Conservation (phyloP, 2,797 vertebrate species). For the Thalassophryne amazonica region DNA sequence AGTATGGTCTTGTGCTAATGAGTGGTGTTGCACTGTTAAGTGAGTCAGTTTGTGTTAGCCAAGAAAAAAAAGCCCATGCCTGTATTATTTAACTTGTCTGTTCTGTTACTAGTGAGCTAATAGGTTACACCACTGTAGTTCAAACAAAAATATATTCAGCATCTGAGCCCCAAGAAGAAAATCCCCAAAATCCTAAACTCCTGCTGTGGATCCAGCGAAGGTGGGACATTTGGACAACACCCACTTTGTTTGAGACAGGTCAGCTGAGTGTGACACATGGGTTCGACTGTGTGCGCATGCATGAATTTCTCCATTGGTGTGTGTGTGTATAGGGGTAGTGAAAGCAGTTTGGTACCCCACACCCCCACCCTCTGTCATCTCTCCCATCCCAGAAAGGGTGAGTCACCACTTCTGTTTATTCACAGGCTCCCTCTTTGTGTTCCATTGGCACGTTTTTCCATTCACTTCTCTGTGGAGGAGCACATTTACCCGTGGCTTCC, state of each 20-base stretch:
- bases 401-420: constrained; percentile 77
- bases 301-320: constrained; percentile 59
- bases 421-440: constrained; percentile 70
- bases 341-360: constrained; percentile 46
- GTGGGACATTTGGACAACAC: constrained; percentile 62
- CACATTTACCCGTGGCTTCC: constrained; percentile 16
- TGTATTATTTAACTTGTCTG: no score
- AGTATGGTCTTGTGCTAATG: no score
- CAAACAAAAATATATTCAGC: background rate
- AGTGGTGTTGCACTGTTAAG: no score
- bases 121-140: no score
- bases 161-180: constrained; percentile 56
- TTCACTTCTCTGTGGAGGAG: constrained; percentile 47
- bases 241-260: constrained; percentile 50
- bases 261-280: constrained; percentile 38
- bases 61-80: no score
- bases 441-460: constrained; percentile 79
- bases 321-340: constrained; percentile 47
- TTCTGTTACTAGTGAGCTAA: no score
- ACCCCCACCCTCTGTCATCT: constrained; percentile 48
- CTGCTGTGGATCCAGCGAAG: constrained; percentile 33
- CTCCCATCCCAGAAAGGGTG: constrained; percentile 70
- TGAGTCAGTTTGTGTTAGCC: no score
- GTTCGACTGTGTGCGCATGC: constrained; percentile 32
- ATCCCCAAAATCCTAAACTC: constrained; percentile 55